A percentile compares a stretch with the other conserved stretches of the same genome.
Conservation (phyloP, 2,888 invertebrate genomes). For the Chrysolina haemoptera region DNA sequence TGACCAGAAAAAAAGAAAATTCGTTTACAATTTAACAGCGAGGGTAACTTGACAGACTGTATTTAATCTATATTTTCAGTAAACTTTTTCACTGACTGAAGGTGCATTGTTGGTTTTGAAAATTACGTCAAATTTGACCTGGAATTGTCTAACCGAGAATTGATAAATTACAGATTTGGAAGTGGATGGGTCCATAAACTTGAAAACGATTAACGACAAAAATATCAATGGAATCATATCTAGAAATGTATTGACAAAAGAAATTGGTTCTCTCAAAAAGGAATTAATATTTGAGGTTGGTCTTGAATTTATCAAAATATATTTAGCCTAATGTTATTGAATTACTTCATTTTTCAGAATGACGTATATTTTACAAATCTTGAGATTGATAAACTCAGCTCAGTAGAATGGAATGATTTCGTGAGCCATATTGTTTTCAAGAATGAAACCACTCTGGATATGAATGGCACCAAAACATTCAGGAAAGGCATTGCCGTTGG, state of each 20-base stretch:
- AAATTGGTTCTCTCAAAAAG: slow-evolving; percentile 57
- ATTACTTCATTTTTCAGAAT: slow-evolving; percentile 53
- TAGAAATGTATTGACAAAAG: slow-evolving; percentile 58
- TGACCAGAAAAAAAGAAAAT: too few relatives aligned
- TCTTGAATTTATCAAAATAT: neutral
- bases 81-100: too few relatives aligned
- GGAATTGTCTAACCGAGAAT: neutral
- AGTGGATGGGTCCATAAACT: slow-evolving; percentile 65
- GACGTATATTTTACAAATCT: slow-evolving; percentile 60
- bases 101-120: too few relatives aligned
- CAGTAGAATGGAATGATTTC: slow-evolving; percentile 65
- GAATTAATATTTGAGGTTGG: slow-evolving; percentile 61
- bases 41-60: too few relatives aligned
- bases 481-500: slow-evolving; percentile 63
- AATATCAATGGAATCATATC: slow-evolving; percentile 43
- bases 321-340: neutral
- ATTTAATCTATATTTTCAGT: too few relatives aligned
- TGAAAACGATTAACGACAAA: slow-evolving; percentile 63
- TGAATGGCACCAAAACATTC: slow-evolving; percentile 63
- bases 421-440: slow-evolving; percentile 68
- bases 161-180: slow-evolving; percentile 57
- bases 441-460: slow-evolving; percentile 60
- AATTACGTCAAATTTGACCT: too few relatives aligned
- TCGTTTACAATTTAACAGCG: too few relatives aligned
- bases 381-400: slow-evolving; percentile 64